Base-by-base conservation (phyloP, 2,888 invertebrate species). In the Caenorhabditis sulstoni region DNA sequence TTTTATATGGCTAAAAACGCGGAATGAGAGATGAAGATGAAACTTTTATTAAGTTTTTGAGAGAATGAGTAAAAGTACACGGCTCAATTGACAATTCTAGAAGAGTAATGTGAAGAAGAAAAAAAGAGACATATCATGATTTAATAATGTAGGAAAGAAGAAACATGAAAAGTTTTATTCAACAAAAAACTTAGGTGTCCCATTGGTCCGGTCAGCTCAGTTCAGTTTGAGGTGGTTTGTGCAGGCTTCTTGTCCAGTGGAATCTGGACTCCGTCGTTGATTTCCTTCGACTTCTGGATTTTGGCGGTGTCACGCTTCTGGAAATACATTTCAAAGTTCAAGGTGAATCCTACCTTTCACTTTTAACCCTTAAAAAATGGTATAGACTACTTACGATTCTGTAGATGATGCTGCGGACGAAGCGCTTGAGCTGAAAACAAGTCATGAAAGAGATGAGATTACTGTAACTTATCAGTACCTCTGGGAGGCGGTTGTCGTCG, bases 231-330 rank as follows among this genome's bases (percentile, higher is more conserved):
- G 29, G 29, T 29, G 29, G 57, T 57, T 1, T 39, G 41, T 1
- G 66, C 5, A 7, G 57, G 71, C 64, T 71, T 71, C 55, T 71
- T 55, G 14, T 45, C 39, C 20, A 77, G 14, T 53, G 77, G 71
- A 37, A 77, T 22, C 22, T 68, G 67, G 2, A 44, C 71, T 9
- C 71, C 77, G 39, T 77, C 71, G 29, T 77, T 77, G 39, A 77
- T 23, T 18, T 77, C 77, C 16, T 53, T 59, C 11, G 77, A 16
- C 18, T 52, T 57, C 8, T 39, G 37, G 11, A 65, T 71, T 35
- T 71, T 1, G 29, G n/a, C 49, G 35, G 52, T 62, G 39, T 62
- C 55, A 29, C 70, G 61, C 29, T 29, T 29, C 29, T 29, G 29
- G 7, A 29, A 29, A n/a, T n/a, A n/a, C n/a, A n/a, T n/a, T n/a